phyloP scores from a whole-genome alignment of 1,140 invertebrate genomes.

The Calliopsis andreniformis region DNA sequence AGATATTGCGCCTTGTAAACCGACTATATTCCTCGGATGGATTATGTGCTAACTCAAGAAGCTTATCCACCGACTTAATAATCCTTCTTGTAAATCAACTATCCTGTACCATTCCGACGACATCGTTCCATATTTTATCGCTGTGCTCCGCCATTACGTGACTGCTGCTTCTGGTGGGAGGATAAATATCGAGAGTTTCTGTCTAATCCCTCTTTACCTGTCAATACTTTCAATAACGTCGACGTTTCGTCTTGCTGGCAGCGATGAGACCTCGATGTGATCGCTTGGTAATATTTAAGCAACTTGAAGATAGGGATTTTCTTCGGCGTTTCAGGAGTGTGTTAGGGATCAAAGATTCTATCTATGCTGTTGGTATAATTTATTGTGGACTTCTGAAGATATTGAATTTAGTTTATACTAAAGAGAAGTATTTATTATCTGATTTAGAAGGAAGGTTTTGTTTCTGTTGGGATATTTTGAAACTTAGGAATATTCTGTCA shows the following conservation, averaged over 20 bases:
- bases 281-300: no score
- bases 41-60: slow-evolving; percentile 59
- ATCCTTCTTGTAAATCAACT: slow-evolving; percentile 60
- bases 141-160: slow-evolving; percentile 8
- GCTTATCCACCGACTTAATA: slow-evolving; percentile 62
- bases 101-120: neutral
- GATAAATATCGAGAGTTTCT: neutral
- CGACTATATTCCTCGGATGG: slow-evolving; percentile 52
- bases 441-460: no score
- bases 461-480: no score
- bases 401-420: no score
- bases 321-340: no score
- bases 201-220: neutral
- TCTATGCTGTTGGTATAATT: no score
- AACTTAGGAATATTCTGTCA: no score
- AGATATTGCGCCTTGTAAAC: slow-evolving; percentile 67
- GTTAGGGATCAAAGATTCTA: no score
- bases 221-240: neutral
- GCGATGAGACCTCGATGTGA: no score
- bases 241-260: neutral
- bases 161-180: neutral
- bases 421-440: no score
- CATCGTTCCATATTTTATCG: slow-evolving; percentile 41
- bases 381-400: no score
- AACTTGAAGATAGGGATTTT: no score